Base-by-base conservation (phyloP, 1,140 invertebrate genomes). In the Chlorops oryzae region DNA sequence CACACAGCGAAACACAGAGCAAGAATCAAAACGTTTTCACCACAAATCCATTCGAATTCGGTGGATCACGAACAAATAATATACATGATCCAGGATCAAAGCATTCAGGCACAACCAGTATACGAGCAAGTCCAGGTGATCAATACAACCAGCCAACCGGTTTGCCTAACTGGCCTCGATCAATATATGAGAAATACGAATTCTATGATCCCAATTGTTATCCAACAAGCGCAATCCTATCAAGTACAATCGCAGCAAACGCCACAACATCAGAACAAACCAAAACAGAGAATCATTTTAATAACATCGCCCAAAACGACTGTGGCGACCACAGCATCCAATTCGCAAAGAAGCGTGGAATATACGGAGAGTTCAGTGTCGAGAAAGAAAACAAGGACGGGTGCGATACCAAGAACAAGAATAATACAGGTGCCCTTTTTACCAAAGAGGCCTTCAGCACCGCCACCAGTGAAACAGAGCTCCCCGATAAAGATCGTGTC, bases 81-180 rank as follows among this genome's bases (percentile, higher is more conserved):
- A 65, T 61, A 69, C 63, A 68, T 58, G 65, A 69, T 69, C 63
- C 65, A 52, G 65, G 65, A 69, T 63, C 65, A 62, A 60, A 23
- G n/a, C 32, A 34, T 17, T 34, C 44, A 41, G 39, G 27, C 48
- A 47, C 47, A 52, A 63, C 39, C 51, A 18, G 18, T 18, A 49
- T 32, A 37, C 28, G 20, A 38, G 28, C 22, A 25, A 13, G 12
- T 3, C 3, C 39, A 3, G 38, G 38, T 22, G 34, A 63, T 65
- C 50, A 3, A 49, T 37, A 59, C 54, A 5, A 65, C 64, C 42
- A 51, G 62, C 35, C 50, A 37, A 25, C 47, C 47, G 42, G 40
- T 56, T n/a, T 35, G 40, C 38, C 25, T 32, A 32, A 40, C 35
- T 23, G 15, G 34, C 50, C 21, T 52, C 52, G 9, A 52, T 47